These are phyloP conservation scores for Columba livia DNA, from an alignment of 2,113 vertebrate genomes.

Conservation along the genomic window DNA sequence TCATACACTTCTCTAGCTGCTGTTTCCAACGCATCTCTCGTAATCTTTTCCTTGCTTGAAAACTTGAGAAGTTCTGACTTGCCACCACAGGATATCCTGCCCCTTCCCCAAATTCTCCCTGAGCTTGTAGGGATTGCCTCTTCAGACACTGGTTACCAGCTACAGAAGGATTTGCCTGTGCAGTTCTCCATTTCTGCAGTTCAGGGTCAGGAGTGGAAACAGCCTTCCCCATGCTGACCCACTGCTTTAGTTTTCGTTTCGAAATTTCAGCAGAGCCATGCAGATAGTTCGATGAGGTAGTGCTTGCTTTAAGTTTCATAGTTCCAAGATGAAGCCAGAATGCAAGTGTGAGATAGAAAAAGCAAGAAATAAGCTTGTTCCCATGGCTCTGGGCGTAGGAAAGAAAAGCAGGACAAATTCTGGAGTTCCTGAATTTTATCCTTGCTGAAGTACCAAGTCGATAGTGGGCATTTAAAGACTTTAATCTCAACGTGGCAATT, in stretches of 20 bases:
- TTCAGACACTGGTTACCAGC: not conserved
- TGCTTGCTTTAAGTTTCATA: not conserved
- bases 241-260: not conserved
- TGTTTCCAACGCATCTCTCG: not conserved
- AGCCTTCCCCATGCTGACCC: not conserved
- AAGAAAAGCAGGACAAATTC: not conserved
- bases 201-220: not conserved
- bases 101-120: fast-evolving
- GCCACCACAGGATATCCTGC: not conserved
- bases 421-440: not conserved
- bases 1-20: not conserved
- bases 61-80: not conserved
- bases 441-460: not conserved
- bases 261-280: not conserved
- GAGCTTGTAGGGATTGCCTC: not conserved
- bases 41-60: not conserved
- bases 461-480: not conserved
- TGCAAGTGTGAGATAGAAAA: not conserved
- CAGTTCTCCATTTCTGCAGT: fast-evolving
- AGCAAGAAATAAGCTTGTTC: not conserved
- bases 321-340: not conserved
- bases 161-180: fast-evolving
- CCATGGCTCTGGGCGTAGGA: not conserved
- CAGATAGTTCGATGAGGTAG: not conserved
- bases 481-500: not conserved